Evolutionary conservation across 1,140 invertebrate species (phyloP).

Genomic region (Varroa destructor): DNA sequence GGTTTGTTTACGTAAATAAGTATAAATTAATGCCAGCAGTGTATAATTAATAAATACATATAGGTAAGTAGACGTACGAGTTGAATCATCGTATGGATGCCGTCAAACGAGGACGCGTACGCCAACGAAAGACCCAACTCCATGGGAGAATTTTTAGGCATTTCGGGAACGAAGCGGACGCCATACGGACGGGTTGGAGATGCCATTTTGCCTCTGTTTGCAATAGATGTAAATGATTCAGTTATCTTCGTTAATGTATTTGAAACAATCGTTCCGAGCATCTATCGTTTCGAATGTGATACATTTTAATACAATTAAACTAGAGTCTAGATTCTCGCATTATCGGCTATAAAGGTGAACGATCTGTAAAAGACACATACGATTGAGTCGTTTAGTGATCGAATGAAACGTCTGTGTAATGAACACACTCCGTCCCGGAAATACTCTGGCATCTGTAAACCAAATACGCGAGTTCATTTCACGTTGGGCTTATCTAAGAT

Average conservation of each 20-base stretch:
- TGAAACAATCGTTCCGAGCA: too few relatives aligned
- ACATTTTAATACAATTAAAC: background rate
- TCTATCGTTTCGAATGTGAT: too few relatives aligned
- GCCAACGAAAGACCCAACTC: background rate
- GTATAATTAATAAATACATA: background rate
- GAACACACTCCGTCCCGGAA: too few relatives aligned
- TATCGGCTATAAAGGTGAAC: background rate
- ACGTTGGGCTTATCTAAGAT: too few relatives aligned
- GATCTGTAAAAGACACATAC: background rate
- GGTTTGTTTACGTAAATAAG: background rate
- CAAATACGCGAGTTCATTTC: too few relatives aligned
- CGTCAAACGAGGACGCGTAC: background rate
- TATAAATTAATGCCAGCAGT: slow-evolving; percentile 2
- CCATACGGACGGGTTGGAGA: background rate
- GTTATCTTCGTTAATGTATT: too few relatives aligned
- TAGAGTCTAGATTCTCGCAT: background rate
- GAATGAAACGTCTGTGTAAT: too few relatives aligned
- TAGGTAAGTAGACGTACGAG: background rate
- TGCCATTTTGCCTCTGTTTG: background rate
- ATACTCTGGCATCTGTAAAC: too few relatives aligned
- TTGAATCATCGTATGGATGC: slow-evolving; percentile 12
- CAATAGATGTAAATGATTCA: too few relatives aligned
- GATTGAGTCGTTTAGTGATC: background rate
- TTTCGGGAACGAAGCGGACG: slow-evolving; percentile 11
- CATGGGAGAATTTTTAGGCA: background rate